Conservation (phyloP, 2,113 vertebrate genomes). For the Dolichotis patagonum region DNA sequence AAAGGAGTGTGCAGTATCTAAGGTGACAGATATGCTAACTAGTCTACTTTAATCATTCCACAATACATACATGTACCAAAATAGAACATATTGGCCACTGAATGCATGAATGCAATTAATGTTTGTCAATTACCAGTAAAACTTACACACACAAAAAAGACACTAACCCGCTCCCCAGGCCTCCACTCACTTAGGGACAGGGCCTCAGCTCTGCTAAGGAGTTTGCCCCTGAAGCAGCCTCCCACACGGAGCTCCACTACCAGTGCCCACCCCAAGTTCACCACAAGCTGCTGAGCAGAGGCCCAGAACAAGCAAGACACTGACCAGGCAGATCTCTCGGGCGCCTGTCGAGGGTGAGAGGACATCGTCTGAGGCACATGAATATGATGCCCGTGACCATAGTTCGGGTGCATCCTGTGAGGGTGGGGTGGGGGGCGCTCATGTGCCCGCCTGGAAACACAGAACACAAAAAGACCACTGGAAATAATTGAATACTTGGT, state of each 20-base stretch:
- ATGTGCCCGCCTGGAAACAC: slow-evolving; percentile 93
- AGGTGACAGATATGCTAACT: not conserved
- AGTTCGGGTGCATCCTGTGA: slow-evolving; percentile 99
- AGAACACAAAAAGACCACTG: slow-evolving; percentile 77
- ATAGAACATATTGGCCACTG: not conserved
- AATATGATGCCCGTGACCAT: slow-evolving; percentile 99
- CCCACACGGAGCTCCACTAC: not conserved
- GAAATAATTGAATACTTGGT: slow-evolving; percentile 80
- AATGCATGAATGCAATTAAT: not conserved
- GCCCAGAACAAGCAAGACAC: slow-evolving; percentile 78
- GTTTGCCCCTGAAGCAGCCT: not conserved
- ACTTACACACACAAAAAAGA: not conserved
- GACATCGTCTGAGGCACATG: slow-evolving; percentile 99
- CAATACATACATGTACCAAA: not conserved
- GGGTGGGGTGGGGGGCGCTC: slow-evolving; percentile 98
- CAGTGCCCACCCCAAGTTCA: not conserved
- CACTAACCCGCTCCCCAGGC: not conserved
- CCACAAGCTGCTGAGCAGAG: not conserved
- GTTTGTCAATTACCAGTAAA: not conserved
- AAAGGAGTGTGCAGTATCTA: not conserved
- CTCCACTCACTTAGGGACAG: not conserved
- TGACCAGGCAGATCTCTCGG: slow-evolving; percentile 97
- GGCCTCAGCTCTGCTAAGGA: not conserved
- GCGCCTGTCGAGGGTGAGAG: slow-evolving; percentile 96
- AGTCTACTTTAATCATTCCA: not conserved